Base-by-base conservation (phyloP, 2,113 vertebrate genomes). In the Drymodes brunneopygia region DNA sequence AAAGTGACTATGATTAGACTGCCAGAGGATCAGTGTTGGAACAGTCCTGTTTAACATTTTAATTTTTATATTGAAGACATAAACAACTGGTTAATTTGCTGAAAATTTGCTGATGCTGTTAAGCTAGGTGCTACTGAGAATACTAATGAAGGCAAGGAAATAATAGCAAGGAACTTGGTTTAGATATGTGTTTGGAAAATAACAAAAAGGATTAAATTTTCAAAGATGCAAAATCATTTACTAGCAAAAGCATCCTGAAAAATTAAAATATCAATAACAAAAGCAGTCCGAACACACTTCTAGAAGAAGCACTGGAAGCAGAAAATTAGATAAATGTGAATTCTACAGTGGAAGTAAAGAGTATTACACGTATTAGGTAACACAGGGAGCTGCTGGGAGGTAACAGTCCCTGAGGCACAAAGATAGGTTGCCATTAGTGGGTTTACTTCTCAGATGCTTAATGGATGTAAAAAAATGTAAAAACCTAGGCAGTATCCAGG, bases 41-140 rank as follows among this genome's bases (percentile, higher is more conserved):
- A 89, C 20, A 86, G 65, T 71, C 40, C 69, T 81, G 13, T 60
- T 94, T 71, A 95, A 95, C 57, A 81, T 92, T 91, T 95, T 47
- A 54, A 84, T 88, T 86, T 94, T 78, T 84, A 62, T 67, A 56
- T 70, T 80, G 72, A 89, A 87, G 81, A 54, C 71, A 92, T 78
- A 94, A 91, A 81, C 81, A 95, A 91, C 73, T 45, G 31, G 60
- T 89, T 91, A 77, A 95, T 94, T 88, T 91, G 58, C 53, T 82
- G 38, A 53, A 92, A 94, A 93, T 64, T 62, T 94, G 36, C 72
- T 78, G 67, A 88, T 83, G 75, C 51, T 89, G 73, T 92, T 96
- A 95, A 84, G 58, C 73, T 60, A 23, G 10, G 7, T 84, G 35
- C 47, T 71, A 70, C 64, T 44, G 29, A 91, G 86, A 94, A 95